Evolutionary conservation across 2,888 invertebrate genomes (phyloP).

Genomic region (Ectemnius cavifrons): DNA sequence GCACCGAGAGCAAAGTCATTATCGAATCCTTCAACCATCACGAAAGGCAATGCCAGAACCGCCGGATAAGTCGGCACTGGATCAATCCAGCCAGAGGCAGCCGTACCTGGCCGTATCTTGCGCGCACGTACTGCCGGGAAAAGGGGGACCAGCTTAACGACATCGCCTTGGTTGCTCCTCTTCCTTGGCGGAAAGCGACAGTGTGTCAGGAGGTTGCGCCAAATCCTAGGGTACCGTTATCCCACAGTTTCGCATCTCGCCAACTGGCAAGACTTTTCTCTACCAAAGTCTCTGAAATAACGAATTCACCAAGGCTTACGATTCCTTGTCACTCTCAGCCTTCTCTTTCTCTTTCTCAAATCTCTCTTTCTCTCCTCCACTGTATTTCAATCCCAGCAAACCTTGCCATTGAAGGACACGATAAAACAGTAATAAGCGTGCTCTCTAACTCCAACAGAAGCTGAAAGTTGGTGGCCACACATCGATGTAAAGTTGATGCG

Average conservation of each 20-base stretch:
- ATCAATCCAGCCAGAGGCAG: not conserved
- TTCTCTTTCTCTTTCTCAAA: not conserved
- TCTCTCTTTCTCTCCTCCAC: too few relatives aligned
- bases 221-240: not conserved
- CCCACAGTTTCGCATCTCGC: not conserved
- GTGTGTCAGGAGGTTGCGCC: slow-evolving; percentile 1
- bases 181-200: slow-evolving; percentile 1
- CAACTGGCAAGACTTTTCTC: not conserved
- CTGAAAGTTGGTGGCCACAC: too few relatives aligned
- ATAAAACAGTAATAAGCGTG: too few relatives aligned
- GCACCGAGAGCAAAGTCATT: not conserved
- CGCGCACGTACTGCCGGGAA: not conserved
- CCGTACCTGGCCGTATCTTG: not conserved
- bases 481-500: too few relatives aligned
- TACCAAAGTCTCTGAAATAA: not conserved
- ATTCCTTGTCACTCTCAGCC: not conserved
- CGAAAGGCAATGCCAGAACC: not conserved
- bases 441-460: too few relatives aligned
- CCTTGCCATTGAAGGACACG: too few relatives aligned
- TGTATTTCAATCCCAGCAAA: too few relatives aligned
- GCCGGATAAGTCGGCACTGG: not conserved
- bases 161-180: not conserved
- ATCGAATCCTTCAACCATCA: not conserved
- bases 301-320: not conserved
- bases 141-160: slow-evolving; percentile 1